phyloP scores from a whole-genome alignment of 2,888 invertebrate genomes.

The Sinelater perroti region DNA sequence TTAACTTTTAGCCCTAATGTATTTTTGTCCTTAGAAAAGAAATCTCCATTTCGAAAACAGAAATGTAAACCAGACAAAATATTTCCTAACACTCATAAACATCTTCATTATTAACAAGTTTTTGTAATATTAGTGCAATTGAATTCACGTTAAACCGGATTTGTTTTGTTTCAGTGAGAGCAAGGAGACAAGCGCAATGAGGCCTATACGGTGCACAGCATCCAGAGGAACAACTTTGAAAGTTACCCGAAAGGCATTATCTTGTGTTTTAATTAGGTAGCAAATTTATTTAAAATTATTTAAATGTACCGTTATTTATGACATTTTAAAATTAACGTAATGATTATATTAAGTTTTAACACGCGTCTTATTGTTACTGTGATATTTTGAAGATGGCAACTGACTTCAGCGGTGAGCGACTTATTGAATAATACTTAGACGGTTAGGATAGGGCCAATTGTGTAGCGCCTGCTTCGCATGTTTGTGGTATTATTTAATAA shows the following conservation, averaged over 20 bases:
- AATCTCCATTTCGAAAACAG: no score
- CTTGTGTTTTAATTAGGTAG: conserved; percentile 23
- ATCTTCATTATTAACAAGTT: no score
- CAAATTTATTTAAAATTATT: conserved; percentile 30
- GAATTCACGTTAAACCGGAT: no score
- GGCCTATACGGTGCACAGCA: conserved; percentile 5
- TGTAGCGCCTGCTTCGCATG: not conserved
- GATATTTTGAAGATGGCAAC: conserved; percentile 34
- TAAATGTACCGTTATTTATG: conserved; percentile 25
- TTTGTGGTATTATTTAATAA: conserved; percentile 23
- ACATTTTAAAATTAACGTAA: conserved; percentile 16
- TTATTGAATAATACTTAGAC: conserved; percentile 19
- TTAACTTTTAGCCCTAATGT: no score
- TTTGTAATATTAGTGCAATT: not conserved
- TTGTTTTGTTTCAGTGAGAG: conserved; percentile 54
- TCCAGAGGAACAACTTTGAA: conserved; percentile 6
- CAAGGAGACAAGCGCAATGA: conserved; percentile 53
- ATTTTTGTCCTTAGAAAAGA: no score
- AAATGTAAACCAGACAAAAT: no score
- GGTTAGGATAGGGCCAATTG: not conserved
- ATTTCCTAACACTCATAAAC: no score
- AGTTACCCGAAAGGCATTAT: conserved; percentile 27
- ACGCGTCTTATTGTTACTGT: conserved; percentile 37
- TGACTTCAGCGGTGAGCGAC: not conserved
- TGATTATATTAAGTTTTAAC: conserved; percentile 20